Evolutionary conservation across 2,797 vertebrate genomes (phyloP).

Genomic region (Galaxias olidus): DNA sequence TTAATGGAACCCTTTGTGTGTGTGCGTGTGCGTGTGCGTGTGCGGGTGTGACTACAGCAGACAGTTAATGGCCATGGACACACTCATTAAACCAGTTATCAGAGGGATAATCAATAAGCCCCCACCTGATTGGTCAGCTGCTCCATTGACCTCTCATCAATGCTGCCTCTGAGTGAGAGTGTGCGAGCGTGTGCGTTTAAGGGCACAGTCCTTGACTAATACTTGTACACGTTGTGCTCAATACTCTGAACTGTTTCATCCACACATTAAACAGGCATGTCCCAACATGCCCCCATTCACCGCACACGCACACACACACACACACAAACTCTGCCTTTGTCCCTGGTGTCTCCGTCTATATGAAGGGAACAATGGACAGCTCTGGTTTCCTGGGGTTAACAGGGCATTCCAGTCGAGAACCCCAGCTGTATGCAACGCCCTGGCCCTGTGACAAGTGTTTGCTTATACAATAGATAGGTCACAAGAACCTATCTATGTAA

Average conservation of each 20-base stretch:
- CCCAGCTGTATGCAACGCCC: conserved; percentile 56
- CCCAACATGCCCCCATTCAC: conserved; percentile 5
- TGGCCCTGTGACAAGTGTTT: conserved; percentile 27
- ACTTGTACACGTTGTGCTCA: background rate
- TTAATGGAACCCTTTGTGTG: conserved; percentile 34
- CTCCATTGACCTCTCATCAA: conserved; percentile 29
- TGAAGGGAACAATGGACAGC: conserved; percentile 64
- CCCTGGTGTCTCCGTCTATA: conserved; percentile 28
- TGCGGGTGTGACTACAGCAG: conserved; percentile 56
- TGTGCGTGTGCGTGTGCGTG: too few species aligned
- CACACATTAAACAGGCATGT: conserved; percentile 7
- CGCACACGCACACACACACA: conserved; percentile 51
- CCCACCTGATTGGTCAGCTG: conserved; percentile 35
- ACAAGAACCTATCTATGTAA: conserved; percentile 44
- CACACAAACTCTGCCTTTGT: conserved; percentile 50
- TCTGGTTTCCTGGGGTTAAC: conserved; percentile 64
- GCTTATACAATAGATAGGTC: conserved; percentile 13
- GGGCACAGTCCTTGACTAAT: background rate
- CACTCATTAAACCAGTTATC: conserved; percentile 59
- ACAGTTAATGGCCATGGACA: conserved; percentile 45
- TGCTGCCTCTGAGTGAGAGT: conserved; percentile 9
- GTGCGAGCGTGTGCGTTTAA: conserved; percentile 1
- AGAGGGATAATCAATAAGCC: conserved; percentile 44
- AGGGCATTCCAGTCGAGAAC: conserved; percentile 52
- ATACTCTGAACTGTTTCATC: background rate